Base-by-base conservation (phyloP, 2,888 invertebrate genomes). In the Apomyelois bistriatella region DNA sequence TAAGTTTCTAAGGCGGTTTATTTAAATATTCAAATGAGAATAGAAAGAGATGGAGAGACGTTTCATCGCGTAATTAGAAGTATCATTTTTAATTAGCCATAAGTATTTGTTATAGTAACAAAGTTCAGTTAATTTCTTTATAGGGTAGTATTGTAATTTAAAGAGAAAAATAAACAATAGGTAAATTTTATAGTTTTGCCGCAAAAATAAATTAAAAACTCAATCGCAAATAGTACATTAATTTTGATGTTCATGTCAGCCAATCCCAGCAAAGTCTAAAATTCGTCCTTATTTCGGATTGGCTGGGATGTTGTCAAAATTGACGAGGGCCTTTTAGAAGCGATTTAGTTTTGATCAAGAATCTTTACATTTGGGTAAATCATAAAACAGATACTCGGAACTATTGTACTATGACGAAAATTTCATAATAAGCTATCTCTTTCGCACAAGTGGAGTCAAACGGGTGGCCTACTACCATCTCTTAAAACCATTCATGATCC, bases 61-160 rank as follows among this genome's bases (percentile, higher is more conserved):
- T 35, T 32, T 46, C 46, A 9, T 32, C 46, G 10, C 46, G 46
- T 46, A 46, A 46, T 54, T 53, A 56, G 35, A 41, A 50, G 53
- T 50, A 51, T 54, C 48, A 48, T 55, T 52, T 55, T 22, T 53
- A 55, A 55, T 50, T 52, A 54, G 38, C 36, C 32, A 7, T 52
- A 55, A 49, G 30, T 42, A 42, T 56, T 54, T 53, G 53, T 55
- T 57, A 36, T 48, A 32, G 8, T 49, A 50, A 53, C 48, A 49
- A 56, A 55, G 40, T 32, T 40, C 54, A 57, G 59, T 57, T 59
- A 59, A 52, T 54, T 57, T 57, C 54, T 53, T 57, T 53, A 28
- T 59, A 57, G 37, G 8, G 35, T 51, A 43, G 51, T 30, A 6
- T n/a, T 52, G 37, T 59, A 54, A 46, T 30, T 32, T 32, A 46